Evolutionary conservation across 23 tunicate genomes (phyloP), one percentile per base, ranked within the genome.

Genomic region (Pegea sp.): DNA sequence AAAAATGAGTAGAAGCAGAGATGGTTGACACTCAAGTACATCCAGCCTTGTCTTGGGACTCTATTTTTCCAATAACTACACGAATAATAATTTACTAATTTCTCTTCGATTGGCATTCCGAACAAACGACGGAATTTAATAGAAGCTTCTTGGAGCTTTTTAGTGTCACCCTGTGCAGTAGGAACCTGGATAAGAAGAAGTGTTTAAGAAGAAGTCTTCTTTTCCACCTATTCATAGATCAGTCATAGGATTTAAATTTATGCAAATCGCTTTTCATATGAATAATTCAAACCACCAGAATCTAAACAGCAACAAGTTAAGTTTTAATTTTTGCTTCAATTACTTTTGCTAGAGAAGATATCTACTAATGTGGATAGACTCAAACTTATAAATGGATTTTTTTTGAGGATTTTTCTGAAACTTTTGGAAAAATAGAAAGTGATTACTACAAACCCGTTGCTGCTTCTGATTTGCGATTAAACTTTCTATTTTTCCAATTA

Each of bases 61-160:
- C 55, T 68, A n/a, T 65, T 44, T 49, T 91, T 91, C 84, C 99
- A 72, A 54, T 80, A 75, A 59, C 86, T 78, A 46, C 99, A 91
- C n/a, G 93, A 79, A 56, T 72, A 91, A 60, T 79, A 91, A 64
- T 91, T 91, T 29, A 91, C 99, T 16, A 91, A 74, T 59, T 81
- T 84, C 60, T 91, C 99, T 49, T 84, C 81, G 3, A 55, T 66
- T 1, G 99, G 99, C 90, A 78, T 78, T 13, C 63, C 71, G 48
- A 91, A 91, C 29, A 81, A 33, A 28, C 61, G 86, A 24, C 72
- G 81, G 42, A 91, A 91, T 54, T 91, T 91, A 21, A 91, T 68
- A 5, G 86, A 57, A 0, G 93, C 99, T 49, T 91, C 99, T 29
- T 91, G 69, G 25, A 91, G 71, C 60, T 91, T 91, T 34, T 78